Base-by-base conservation (phyloP, 2,113 vertebrate species). In the Thomomys bottae region DNA sequence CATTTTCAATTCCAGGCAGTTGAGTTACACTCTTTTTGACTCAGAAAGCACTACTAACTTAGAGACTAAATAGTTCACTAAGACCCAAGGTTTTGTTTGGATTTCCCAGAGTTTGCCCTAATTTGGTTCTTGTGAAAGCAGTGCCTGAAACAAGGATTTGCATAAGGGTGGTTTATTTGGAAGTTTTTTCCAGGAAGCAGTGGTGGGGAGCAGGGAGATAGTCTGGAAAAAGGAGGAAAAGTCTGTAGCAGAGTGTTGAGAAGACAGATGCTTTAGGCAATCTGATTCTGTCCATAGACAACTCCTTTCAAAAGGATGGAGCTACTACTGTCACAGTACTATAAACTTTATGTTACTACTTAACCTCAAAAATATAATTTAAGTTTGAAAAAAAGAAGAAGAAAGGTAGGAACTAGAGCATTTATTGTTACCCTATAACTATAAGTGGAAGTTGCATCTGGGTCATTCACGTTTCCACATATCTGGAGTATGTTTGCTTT, bases 1-100 rank as follows among this genome's bases (percentile, higher is more conserved):
- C 1, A 34, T 76, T 24, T 34, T 57, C 76, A 38, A 88, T 88
- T 87, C 57, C 59, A 85, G 40, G 40, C 36, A 61, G 61, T 45
- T 80, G 66, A 86, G 83, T 81, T 80, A 72, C 57, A 90, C 66
- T 77, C 49, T 38, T 67, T 93, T 91, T 84, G 75, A 77, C 89
- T 10, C 40, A 70, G 36, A 78, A 70, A 59, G 10, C 24, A 9
- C 20, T 36, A 26, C 30, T 73, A 32, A 28, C 68, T 24, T 61
- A 30, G 89, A 70, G 42, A n/a, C 26, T 67, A 28, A 92, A 67
- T 84, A n/a, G 49, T 45, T 11, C 21, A 20, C 8, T 9, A 36
- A 34, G 78, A 32, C 36, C 0, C 0, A 38, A 78, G 7, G 7
- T 42, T 90, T 93, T 12, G 38, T 61, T 83, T 59, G 23, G 14